These are phyloP conservation scores for Eidolon dupreanum DNA, from an alignment of 2,797 vertebrate species.

Conservation along the genomic window DNA sequence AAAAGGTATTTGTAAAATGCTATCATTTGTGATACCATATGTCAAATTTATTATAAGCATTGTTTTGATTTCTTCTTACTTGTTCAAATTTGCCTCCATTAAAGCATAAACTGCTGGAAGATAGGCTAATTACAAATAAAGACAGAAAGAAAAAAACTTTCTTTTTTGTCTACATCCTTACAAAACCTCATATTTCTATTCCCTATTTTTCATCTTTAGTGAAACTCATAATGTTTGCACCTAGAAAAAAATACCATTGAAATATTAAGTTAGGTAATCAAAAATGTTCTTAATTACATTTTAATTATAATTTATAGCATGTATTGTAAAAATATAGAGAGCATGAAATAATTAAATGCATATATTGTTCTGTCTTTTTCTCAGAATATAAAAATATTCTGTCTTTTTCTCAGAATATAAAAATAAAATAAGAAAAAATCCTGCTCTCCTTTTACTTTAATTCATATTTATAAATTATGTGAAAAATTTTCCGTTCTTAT, in stretches of 20 bases:
- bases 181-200: neutral
- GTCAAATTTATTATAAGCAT: neutral
- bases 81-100: neutral
- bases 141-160: neutral
- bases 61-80: neutral
- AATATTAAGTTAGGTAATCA: neutral
- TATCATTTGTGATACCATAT: neutral
- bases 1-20: neutral
- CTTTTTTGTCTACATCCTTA: neutral
- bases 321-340: neutral
- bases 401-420: neutral
- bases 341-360: neutral
- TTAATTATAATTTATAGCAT: neutral
- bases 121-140: neutral
- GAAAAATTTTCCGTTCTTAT: neutral
- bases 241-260: neutral
- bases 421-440: neutral
- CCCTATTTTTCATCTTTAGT: neutral
- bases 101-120: neutral
- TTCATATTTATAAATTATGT: neutral
- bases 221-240: neutral
- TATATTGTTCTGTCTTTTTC: neutral
- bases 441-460: neutral
- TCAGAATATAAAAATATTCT: neutral
- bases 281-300: neutral